Evolutionary conservation across 1,140 invertebrate species (phyloP).

Genomic region (Caenorhabditis brenneri): DNA sequence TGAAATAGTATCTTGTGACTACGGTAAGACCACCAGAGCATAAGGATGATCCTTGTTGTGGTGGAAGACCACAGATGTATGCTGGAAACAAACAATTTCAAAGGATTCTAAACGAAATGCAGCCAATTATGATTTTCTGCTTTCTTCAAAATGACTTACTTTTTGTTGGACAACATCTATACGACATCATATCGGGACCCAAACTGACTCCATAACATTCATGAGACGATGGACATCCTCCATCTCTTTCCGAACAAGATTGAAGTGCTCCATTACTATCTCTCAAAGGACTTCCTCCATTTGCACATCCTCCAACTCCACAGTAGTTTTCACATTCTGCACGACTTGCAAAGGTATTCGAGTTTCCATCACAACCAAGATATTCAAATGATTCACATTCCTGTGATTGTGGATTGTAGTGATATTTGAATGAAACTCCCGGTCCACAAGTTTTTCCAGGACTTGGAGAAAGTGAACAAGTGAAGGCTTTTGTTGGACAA

Average conservation of each 20-base stretch:
- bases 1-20: constrained; percentile 57
- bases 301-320: constrained; percentile 56
- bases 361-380: constrained; percentile 56
- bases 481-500: constrained; percentile 56
- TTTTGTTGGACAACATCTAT: constrained; percentile 55
- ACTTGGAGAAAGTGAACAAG: constrained; percentile 54
- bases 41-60: constrained; percentile 55
- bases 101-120: no score
- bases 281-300: constrained; percentile 53
- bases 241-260: constrained; percentile 48
- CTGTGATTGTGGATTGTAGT: constrained; percentile 51
- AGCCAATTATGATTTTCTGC: no score
- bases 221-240: constrained; percentile 53
- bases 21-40: constrained; percentile 54
- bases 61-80: constrained; percentile 56
- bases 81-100: constrained; percentile 42
- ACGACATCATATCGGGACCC: constrained; percentile 48
- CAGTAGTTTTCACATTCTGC: constrained; percentile 57
- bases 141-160: constrained; percentile 24
- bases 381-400: constrained; percentile 56
- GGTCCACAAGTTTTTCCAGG: constrained; percentile 57
- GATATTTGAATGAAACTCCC: constrained; percentile 58
- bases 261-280: constrained; percentile 51
- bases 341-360: constrained; percentile 55
- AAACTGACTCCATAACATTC: constrained; percentile 53